Conservation (phyloP, 2,113 vertebrate species). For the Paedocypris sp. region DNA sequence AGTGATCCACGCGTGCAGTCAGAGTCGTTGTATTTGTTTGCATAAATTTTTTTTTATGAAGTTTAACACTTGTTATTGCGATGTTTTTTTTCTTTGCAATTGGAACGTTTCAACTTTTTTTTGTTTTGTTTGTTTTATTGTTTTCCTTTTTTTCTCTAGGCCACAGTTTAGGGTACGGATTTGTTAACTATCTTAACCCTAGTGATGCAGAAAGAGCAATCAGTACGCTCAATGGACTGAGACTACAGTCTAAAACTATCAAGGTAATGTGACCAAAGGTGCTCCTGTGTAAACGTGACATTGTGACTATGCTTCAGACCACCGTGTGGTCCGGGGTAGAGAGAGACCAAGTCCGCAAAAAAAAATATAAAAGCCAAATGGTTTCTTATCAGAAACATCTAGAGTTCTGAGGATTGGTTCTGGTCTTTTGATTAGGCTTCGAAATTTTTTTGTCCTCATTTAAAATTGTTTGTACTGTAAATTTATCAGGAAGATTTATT, state of each 20-base stretch:
- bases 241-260: slow-evolving; percentile 99
- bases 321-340: too few relatives aligned
- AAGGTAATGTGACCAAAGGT: slow-evolving; percentile 85
- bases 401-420: too few relatives aligned
- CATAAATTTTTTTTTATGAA: not conserved
- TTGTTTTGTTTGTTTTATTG: slow-evolving; percentile 69
- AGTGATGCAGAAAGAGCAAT: slow-evolving; percentile 99
- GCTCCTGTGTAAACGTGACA: slow-evolving; percentile 59
- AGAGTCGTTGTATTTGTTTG: not conserved
- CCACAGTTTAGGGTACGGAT: slow-evolving; percentile 99
- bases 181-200: slow-evolving; percentile 98
- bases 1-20: not conserved
- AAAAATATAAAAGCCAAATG: too few relatives aligned
- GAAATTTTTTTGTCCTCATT: too few relatives aligned
- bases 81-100: slow-evolving; percentile 43
- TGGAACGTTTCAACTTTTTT: slow-evolving; percentile 56
- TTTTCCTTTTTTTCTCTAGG: slow-evolving; percentile 75
- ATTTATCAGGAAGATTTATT: too few relatives aligned
- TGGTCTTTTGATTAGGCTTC: too few relatives aligned
- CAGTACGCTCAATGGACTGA: slow-evolving; percentile 97
- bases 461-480: too few relatives aligned
- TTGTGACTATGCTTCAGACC: slow-evolving; percentile 46
- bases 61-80: not conserved
- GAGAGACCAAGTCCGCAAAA: too few relatives aligned
- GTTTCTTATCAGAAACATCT: too few relatives aligned